Percentiles rank a stretch among this genome's conserved stretches.
Evolutionary conservation across 2,113 vertebrate genomes (phyloP).

Genomic region (Columba janthina): DNA sequence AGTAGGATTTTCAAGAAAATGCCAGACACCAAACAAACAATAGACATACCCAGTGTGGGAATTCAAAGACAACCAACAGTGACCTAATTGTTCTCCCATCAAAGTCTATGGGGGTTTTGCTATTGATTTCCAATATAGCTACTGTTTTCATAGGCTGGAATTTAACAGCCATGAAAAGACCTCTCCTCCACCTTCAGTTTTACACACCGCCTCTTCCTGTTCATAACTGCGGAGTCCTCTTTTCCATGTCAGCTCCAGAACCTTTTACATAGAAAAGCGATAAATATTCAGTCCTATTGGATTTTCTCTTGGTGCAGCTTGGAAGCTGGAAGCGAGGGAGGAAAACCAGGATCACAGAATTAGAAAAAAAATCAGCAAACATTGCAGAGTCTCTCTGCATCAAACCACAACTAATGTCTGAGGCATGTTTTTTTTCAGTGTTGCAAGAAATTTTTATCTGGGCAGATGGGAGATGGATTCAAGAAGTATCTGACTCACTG

Average conservation of each 20-base stretch:
- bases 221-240: not conserved
- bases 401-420: not conserved
- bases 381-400: not conserved
- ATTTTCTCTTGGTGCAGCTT: slow-evolving; percentile 8
- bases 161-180: not conserved
- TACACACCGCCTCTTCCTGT: not conserved
- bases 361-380: not conserved
- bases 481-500: not conserved
- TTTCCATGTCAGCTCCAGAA: not conserved
- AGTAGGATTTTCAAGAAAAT: not conserved
- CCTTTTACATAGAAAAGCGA: not conserved
- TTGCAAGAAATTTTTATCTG: not conserved
- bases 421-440: not conserved
- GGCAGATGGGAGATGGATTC: not conserved
- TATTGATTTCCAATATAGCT: slow-evolving; percentile 36
- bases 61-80: slow-evolving; percentile 30
- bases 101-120: not conserved
- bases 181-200: slow-evolving; percentile 24
- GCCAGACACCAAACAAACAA: not conserved
- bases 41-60: not conserved
- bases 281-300: slow-evolving; percentile 6
- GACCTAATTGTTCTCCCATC: not conserved
- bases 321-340: not conserved
- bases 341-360: not conserved
- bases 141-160: not conserved